Evolutionary conservation across 2,113 vertebrate species (phyloP).

Genomic region (Phocoena sinus): DNA sequence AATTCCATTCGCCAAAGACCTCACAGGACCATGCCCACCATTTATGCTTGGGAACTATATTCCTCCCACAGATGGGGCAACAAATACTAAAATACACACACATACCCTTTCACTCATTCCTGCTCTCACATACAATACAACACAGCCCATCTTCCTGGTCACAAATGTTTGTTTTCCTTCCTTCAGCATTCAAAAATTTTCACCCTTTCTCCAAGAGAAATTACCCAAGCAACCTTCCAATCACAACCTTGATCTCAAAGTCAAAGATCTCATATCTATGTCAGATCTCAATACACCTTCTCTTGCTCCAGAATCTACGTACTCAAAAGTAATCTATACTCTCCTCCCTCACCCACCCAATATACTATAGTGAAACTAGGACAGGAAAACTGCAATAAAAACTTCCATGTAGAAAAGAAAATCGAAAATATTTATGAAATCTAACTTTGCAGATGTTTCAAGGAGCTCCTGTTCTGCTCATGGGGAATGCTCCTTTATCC

Average conservation of each 20-base stretch:
- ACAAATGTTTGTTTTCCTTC: background rate
- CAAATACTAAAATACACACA: background rate
- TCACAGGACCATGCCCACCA: background rate
- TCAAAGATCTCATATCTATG: background rate
- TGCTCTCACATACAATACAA: background rate
- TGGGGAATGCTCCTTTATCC: background rate
- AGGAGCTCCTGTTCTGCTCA: too few relatives aligned
- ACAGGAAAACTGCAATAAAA: background rate
- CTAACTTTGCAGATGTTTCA: background rate
- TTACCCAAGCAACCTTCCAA: background rate
- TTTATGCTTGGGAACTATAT: background rate
- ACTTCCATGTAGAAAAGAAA: background rate
- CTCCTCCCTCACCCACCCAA: background rate
- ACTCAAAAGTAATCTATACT: background rate
- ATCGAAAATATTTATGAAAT: background rate
- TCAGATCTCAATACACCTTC: background rate
- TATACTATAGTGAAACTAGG: background rate
- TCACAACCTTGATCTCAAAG: background rate
- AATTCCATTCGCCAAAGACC: background rate
- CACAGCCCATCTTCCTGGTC: background rate
- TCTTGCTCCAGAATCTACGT: background rate
- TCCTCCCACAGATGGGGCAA: background rate
- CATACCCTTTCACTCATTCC: background rate
- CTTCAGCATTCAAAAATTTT: background rate
- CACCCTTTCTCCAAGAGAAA: background rate